These are phyloP conservation scores for Oryzias javanicus DNA, from an alignment of 2,113 vertebrate genomes.

Conservation along the genomic window DNA sequence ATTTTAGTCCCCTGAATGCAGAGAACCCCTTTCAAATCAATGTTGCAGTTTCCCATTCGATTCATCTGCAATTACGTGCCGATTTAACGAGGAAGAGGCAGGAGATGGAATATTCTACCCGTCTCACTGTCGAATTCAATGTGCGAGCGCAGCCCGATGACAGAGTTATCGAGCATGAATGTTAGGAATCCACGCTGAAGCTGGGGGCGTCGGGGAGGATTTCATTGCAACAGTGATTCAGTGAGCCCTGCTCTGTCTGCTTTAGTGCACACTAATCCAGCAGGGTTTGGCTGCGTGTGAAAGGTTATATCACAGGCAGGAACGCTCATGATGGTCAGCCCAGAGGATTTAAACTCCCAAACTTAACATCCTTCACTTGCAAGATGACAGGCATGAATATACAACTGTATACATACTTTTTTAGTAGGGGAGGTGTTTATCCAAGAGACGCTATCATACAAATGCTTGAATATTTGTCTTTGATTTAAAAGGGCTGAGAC, in stretches of 20 bases:
- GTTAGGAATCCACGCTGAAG: slow-evolving; percentile 15
- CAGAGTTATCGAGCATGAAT: background rate
- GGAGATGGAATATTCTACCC: too few relatives aligned
- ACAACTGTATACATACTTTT: too few relatives aligned
- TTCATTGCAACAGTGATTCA: slow-evolving; percentile 40
- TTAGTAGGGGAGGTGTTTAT: too few relatives aligned
- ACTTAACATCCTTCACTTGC: background rate
- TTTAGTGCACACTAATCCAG: slow-evolving; percentile 68
- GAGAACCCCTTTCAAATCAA: background rate
- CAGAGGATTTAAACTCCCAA: slow-evolving; percentile 3
- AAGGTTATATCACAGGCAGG: slow-evolving; percentile 51
- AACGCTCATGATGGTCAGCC: slow-evolving; percentile 5
- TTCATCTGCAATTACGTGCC: too few relatives aligned
- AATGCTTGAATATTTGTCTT: too few relatives aligned
- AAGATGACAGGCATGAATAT: too few relatives aligned
- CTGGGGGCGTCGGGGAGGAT: slow-evolving; percentile 28
- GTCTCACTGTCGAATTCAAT: slow-evolving; percentile 1
- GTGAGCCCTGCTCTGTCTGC: slow-evolving; percentile 25
- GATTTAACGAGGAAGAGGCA: too few relatives aligned
- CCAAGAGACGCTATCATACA: too few relatives aligned
- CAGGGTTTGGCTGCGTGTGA: slow-evolving; percentile 45
- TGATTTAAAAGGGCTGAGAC: background rate
- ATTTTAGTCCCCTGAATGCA: background rate
- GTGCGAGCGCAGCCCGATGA: background rate
- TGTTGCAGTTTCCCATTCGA: too few relatives aligned